Evolutionary conservation across 2,888 invertebrate species (phyloP).

Genomic region (Hirudinaria manillensis): DNA sequence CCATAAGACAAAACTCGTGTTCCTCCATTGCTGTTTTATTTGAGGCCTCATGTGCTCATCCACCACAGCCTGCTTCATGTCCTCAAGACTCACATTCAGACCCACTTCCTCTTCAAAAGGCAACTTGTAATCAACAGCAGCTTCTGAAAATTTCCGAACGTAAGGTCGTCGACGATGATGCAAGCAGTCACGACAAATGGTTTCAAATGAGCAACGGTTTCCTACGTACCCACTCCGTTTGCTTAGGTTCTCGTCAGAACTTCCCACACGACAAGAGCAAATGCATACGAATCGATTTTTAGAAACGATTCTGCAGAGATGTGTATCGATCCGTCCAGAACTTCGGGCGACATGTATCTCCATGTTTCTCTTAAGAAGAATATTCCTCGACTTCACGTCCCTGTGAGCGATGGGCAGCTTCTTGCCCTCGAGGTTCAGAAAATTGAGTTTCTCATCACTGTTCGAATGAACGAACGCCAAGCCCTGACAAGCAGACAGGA

Average conservation of each 20-base stretch:
- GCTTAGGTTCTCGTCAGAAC: conserved; percentile 62
- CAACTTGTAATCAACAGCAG: conserved; percentile 71
- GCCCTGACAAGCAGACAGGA: conserved; percentile 80
- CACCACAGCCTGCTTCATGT: conserved; percentile 86
- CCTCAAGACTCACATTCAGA: conserved; percentile 50
- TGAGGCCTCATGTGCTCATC: conserved; percentile 80
- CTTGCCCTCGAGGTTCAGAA: not conserved
- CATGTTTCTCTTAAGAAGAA: conserved; percentile 79
- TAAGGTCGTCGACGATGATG: too few species aligned
- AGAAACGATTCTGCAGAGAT: conserved; percentile 90
- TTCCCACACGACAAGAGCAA: conserved; percentile 92
- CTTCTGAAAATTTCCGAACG: not conserved
- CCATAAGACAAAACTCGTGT: conserved; percentile 45
- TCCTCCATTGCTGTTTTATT: conserved; percentile 78
- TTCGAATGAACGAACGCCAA: conserved; percentile 75
- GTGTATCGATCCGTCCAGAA: conserved; percentile 89
- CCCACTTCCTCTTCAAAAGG: conserved; percentile 57
- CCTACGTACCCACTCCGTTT: not conserved
- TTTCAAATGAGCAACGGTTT: too few species aligned
- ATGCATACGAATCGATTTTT: conserved; percentile 94
- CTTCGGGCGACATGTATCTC: conserved; percentile 93
- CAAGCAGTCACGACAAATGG: too few species aligned
- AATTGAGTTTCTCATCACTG: too few species aligned
- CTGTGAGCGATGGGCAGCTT: conserved; percentile 94
- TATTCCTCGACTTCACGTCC: conserved; percentile 96